Evolutionary conservation across 2,888 invertebrate genomes (phyloP).

Genomic region (Drosophila infuscata): DNA sequence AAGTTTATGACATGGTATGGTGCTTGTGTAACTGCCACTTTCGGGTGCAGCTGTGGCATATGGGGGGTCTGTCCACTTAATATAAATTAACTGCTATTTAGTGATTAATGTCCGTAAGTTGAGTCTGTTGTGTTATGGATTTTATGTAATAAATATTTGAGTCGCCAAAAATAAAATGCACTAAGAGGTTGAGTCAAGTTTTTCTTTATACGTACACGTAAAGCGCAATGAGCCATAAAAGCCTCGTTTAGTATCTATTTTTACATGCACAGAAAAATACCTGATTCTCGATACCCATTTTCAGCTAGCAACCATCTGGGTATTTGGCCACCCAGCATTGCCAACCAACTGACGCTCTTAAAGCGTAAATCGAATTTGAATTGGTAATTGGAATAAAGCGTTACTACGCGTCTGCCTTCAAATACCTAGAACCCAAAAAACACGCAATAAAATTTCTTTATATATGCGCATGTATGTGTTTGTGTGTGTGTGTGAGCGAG

Average conservation of each 20-base stretch:
- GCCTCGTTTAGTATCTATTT: conserved; percentile 23
- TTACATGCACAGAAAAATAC: conserved; percentile 14
- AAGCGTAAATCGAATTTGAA: conserved; percentile 72
- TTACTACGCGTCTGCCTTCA: conserved; percentile 27
- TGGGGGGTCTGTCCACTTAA: not conserved
- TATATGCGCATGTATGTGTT: conserved; percentile 11
- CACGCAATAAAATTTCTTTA: conserved; percentile 52
- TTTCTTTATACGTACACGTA: conserved; percentile 5
- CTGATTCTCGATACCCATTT: conserved; percentile 8
- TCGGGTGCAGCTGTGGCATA: conserved; percentile 10
- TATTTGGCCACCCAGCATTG: conserved; percentile 3
- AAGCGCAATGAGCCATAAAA: conserved; percentile 43
- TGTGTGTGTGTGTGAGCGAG: not conserved
- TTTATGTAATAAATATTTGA: not conserved
- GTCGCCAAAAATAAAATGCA: not conserved
- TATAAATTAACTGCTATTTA: not conserved
- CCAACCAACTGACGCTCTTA: conserved; percentile 39
- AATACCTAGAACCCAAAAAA: conserved; percentile 32
- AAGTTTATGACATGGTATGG: conserved; percentile 22
- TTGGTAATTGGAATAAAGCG: conserved; percentile 74
- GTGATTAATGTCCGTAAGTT: not conserved
- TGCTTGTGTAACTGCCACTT: not conserved
- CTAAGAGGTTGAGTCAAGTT: conserved; percentile 10
- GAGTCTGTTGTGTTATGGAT: not conserved
- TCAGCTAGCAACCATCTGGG: conserved; percentile 17